Evolutionary conservation across 2,113 vertebrate species (phyloP).

Genomic region (Sterna hirundo): DNA sequence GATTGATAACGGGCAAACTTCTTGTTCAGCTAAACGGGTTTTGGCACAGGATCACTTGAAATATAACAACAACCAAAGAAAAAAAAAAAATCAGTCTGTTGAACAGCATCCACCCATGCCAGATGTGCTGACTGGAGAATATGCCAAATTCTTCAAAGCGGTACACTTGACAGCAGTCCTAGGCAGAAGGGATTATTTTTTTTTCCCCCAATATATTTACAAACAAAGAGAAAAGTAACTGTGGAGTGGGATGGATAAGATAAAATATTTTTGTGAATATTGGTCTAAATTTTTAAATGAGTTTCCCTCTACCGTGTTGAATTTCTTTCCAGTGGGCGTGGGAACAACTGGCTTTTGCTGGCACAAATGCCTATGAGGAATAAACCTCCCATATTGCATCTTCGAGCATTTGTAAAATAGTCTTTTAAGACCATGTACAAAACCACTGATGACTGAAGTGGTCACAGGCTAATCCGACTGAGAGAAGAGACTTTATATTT

Average conservation of each 20-base stretch:
- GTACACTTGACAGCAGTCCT: not conserved
- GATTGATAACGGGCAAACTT: constrained; percentile 39
- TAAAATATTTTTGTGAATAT: not conserved
- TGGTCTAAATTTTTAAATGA: not conserved
- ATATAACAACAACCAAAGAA: not conserved
- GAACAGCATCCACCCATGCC: constrained; percentile 32
- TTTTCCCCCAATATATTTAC: not conserved
- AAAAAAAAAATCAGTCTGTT: not conserved
- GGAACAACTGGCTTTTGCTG: not conserved
- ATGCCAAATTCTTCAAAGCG: constrained; percentile 49
- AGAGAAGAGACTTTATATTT: not conserved
- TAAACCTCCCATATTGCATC: not conserved
- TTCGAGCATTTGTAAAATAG: not conserved
- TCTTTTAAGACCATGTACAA: not conserved
- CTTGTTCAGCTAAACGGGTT: constrained; percentile 29
- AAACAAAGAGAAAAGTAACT: not conserved
- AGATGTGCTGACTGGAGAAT: constrained; percentile 54
- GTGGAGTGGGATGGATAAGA: not conserved
- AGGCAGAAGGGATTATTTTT: not conserved
- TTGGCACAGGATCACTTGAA: constrained; percentile 26
- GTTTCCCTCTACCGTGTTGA: not conserved
- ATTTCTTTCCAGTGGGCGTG: not conserved
- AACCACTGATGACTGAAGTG: not conserved
- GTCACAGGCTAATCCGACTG: not conserved
- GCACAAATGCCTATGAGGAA: not conserved